These are phyloP conservation scores for Oscheius sp. DNA, from an alignment of 1,140 invertebrate genomes.

Conservation along the genomic window DNA sequence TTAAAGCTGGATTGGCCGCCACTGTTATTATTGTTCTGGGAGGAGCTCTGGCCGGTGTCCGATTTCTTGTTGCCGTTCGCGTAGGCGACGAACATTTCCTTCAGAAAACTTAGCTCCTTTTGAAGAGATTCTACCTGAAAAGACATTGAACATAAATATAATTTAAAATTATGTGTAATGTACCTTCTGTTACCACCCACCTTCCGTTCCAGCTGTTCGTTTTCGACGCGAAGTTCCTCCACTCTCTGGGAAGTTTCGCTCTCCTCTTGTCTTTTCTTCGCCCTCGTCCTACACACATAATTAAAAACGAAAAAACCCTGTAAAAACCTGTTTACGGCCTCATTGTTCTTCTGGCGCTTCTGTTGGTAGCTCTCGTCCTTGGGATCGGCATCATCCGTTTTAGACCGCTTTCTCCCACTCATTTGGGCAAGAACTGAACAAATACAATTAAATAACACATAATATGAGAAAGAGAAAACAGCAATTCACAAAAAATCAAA, in stretches of 20 bases:
- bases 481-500: too few species aligned
- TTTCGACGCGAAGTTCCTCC: conserved; percentile 35
- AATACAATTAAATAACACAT: too few species aligned
- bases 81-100: conserved; percentile 46
- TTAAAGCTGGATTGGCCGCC: too few species aligned
- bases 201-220: conserved; percentile 36
- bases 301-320: not conserved
- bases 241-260: conserved; percentile 35
- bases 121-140: conserved; percentile 38
- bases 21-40: too few species aligned
- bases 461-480: too few species aligned
- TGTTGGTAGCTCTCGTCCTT: conserved; percentile 36
- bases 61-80: conserved; percentile 37
- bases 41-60: not conserved
- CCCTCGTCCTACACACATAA: conserved; percentile 31
- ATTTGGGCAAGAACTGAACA: too few species aligned
- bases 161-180: not conserved
- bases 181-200: conserved; percentile 11
- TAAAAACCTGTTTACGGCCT: conserved; percentile 40
- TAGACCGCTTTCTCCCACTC: not conserved
- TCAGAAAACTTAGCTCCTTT: conserved; percentile 41
- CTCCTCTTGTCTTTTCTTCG: conserved; percentile 45
- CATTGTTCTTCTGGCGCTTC: conserved; percentile 42
- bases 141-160: not conserved
- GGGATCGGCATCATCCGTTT: not conserved